Base-by-base conservation (phyloP, 2,113 vertebrate genomes). In the Crotalus viridis region DNA sequence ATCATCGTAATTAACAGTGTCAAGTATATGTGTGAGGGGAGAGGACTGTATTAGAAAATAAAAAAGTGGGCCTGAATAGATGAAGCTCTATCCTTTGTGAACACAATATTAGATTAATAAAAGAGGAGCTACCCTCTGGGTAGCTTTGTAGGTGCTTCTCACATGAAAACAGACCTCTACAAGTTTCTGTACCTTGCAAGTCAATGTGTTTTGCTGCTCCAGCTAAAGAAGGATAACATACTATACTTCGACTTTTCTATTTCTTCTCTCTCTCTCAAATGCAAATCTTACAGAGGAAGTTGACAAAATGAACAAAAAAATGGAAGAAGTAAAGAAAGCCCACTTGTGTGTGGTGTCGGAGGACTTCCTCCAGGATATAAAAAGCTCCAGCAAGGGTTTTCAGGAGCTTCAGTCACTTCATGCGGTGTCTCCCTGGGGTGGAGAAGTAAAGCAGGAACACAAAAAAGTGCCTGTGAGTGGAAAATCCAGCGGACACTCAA, bases 301-400 rank as follows among this genome's bases (percentile, higher is more conserved):
- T 22, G 99, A 99, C 94, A 99, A 99, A 95, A 98, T 99, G 98
- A 98, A 89, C 92, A 99, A 99, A 97, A 99, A 99, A 96, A 99
- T 99, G 99, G 99, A 99, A 93, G 99, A 99, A 91, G 98, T 98
- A 2, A 98, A 98, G 91, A 98, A 98, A 2, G 98, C 98, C 1
- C 98, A 98, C 2, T 96, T 99, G 26, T 98, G 98, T 0, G 99
- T 99, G 10, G 98, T 99, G 26, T 98, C 98, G 0, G 99, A 99
- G 93, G 98, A 97, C 0, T 99, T 99, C 96, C 98, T 99, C 61
- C 97, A 97, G 39, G 99, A 99, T 1, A 89, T 98, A 87, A 98
- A 98, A 59, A 97, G 97, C 3, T 98, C 98, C 0, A 97, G 97
- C 90, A 99, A 98, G 97, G 97, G 97, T 90, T 96, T 99, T 1